A percentile compares a stretch with the other conserved stretches of the same genome.
These are phyloP conservation scores for Pseudopleuronectes americanus DNA, from an alignment of 2,797 vertebrate species.

Conservation along the genomic window DNA sequence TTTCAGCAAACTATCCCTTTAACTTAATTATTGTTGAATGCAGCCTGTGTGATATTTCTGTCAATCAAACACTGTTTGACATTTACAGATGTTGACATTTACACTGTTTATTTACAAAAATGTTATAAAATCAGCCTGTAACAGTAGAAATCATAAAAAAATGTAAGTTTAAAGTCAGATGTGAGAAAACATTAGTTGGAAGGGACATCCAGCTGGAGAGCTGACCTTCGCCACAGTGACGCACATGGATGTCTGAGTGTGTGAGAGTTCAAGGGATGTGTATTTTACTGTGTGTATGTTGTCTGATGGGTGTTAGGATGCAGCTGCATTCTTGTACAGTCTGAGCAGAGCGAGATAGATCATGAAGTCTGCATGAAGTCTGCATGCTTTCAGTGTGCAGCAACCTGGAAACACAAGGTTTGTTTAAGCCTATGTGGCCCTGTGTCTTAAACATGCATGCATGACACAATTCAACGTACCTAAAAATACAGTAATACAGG, in stretches of 20 bases:
- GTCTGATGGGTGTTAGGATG: neutral
- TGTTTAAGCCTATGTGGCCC: constrained; percentile 29
- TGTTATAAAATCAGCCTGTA: neutral
- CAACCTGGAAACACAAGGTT: constrained; percentile 50
- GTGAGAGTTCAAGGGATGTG: constrained; percentile 2
- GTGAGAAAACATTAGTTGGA: neutral
- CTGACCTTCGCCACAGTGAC: constrained; percentile 46
- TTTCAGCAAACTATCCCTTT: too few species aligned
- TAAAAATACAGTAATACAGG: constrained; percentile 16
- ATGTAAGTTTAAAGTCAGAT: constrained; percentile 5
- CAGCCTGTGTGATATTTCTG: too few species aligned
- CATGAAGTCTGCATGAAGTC: constrained; percentile 27
- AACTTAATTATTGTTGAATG: too few species aligned
- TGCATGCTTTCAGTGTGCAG: constrained; percentile 5
- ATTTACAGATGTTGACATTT: neutral
- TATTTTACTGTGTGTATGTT: constrained; percentile 4
- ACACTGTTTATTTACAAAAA: neutral
- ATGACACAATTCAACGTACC: constrained; percentile 31
- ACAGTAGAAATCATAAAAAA: neutral
- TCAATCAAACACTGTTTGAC: too few species aligned
- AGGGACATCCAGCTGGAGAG: neutral
- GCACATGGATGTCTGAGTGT: constrained; percentile 1
- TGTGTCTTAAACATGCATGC: neutral
- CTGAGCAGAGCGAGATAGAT: constrained; percentile 11
- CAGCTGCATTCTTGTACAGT: constrained; percentile 22